Percentiles rank a stretch among this genome's conserved stretches.
These are phyloP conservation scores for Trachelus tabidus DNA, from an alignment of 2,888 invertebrate genomes.

Conservation along the genomic window DNA sequence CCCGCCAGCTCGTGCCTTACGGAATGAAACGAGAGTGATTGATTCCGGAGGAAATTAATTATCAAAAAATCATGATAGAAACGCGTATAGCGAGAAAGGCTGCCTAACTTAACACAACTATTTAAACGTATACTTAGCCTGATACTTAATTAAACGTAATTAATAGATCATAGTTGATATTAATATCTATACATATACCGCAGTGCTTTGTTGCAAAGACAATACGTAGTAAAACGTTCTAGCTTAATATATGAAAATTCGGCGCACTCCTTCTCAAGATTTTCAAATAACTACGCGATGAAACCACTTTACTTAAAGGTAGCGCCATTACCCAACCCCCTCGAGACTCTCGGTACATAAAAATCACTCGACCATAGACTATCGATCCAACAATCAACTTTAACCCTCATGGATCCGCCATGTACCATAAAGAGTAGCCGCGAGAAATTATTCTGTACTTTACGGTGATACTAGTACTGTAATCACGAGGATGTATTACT, in stretches of 20 bases:
- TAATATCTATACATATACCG: not conserved
- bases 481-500: not conserved
- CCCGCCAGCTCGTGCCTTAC: not conserved
- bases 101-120: not conserved
- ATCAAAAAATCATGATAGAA: not conserved
- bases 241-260: not conserved
- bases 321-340: not conserved
- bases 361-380: not conserved
- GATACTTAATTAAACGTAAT: not conserved
- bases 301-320: not conserved
- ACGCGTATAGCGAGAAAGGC: not conserved
- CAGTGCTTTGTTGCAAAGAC: not conserved
- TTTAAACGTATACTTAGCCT: not conserved
- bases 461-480: constrained; percentile 6
- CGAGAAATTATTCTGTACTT: not conserved
- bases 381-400: not conserved
- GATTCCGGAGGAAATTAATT: not conserved
- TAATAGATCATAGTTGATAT: not conserved
- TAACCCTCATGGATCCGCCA: not conserved
- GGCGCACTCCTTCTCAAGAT: not conserved
- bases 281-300: not conserved
- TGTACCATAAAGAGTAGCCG: not conserved
- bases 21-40: not conserved
- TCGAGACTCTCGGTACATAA: not conserved
- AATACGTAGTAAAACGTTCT: not conserved